These are phyloP conservation scores for Propithecus deckenii DNA, from an alignment of 2,797 vertebrate genomes.

Conservation along the genomic window DNA sequence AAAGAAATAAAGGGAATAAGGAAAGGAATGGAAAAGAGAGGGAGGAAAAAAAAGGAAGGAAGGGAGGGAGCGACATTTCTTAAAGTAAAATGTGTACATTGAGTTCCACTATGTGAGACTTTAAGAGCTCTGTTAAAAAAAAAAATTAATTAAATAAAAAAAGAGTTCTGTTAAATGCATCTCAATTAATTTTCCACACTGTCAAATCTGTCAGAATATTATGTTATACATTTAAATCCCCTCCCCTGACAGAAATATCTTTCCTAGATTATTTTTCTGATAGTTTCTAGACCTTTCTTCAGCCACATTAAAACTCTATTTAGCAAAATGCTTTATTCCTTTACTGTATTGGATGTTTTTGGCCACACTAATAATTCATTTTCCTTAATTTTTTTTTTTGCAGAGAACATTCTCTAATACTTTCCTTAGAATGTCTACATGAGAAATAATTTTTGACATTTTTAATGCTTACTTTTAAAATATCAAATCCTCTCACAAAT, in stretches of 20 bases:
- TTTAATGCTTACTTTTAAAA: constrained; percentile 1
- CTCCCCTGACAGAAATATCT: rapidly evolving
- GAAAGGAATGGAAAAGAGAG: not conserved
- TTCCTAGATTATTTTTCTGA: not conserved
- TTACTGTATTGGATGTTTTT: not conserved
- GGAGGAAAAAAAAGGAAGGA: rapidly evolving
- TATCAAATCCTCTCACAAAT: not conserved
- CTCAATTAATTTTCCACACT: not conserved
- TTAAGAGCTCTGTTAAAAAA: not conserved
- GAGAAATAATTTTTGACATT: not conserved
- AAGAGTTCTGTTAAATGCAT: not conserved
- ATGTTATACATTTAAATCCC: not conserved
- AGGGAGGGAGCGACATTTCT: not conserved
- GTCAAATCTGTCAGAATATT: not conserved
- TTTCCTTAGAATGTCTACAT: not conserved
- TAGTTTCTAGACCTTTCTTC: not conserved
- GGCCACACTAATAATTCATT: not conserved
- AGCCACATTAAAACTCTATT: not conserved
- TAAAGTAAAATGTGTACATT: not conserved
- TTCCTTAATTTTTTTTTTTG: not conserved
- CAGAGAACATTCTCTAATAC: not conserved
- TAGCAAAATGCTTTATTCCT: not conserved
- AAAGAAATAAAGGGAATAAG: not conserved
- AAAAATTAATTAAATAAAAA: not conserved
- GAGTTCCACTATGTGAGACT: not conserved